Base-by-base conservation (phyloP, 2,797 vertebrate species). In the Discoglossus pictus region DNA sequence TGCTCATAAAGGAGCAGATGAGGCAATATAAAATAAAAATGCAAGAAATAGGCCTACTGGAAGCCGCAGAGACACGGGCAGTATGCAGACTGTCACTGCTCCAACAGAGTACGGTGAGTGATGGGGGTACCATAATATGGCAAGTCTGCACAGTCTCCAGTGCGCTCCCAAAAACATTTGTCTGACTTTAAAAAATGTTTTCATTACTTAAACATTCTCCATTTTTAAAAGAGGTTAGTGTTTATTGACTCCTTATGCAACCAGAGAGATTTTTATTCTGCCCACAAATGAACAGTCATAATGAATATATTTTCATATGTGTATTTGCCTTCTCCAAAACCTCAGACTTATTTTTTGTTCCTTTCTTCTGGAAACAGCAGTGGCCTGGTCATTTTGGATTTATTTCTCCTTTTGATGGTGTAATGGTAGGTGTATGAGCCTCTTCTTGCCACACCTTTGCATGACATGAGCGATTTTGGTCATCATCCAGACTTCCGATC, bases 321-420 rank as follows among this genome's bases (percentile, higher is more conserved):
- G 27, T 31, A 31, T 31, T 31, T 8, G 4, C 4, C 27, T 31
- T 8, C 27, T 31, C 8, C 4, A 31, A 31, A 8, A 31, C 27
- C 27, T n/a, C n/a, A n/a, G n/a, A n/a, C n/a, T n/a, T n/a, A n/a
- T n/a, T n/a, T n/a, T n/a, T n/a, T n/a, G 27, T 31, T 25, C 10
- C 8, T 68, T 55, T 87, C 73, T 55, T 36, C 9, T 18, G 68
- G 72, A 79, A 40, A 48, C 61, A 99, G 97, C 90, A 82, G 72
- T 95, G 93, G 90, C 93, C 91, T 90, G 88, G 97, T 91, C 94
- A 94, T 82, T 93, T 99, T 88, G 95, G 95, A 84, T 97, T 94
- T 90, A 93, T 95, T 75, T 88, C 93, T 92, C 94, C 95, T 83
- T 91, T 88, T 73, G 94, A 95, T 92, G 95, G 93, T 91, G 89